These are phyloP conservation scores for Sus scrofa DNA, from an alignment of 2,113 vertebrate genomes.

Conservation along the genomic window DNA sequence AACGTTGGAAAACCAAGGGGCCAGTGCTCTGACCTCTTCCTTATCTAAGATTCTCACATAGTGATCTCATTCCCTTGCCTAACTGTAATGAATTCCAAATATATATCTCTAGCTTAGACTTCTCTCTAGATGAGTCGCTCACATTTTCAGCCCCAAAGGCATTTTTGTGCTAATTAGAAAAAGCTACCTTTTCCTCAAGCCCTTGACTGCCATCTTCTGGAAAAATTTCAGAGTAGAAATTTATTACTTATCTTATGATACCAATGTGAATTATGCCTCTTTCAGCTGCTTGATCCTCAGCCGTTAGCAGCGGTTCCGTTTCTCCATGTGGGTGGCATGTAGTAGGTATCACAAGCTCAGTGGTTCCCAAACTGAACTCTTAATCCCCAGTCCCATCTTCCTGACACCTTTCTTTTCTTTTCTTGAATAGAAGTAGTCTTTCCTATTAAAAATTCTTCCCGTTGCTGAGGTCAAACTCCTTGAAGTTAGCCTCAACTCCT, in stretches of 20 bases:
- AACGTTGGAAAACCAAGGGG: background rate
- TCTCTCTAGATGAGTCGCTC: background rate
- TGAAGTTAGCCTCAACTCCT: background rate
- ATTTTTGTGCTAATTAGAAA: slow-evolving; percentile 42
- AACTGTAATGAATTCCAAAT: slow-evolving; percentile 1
- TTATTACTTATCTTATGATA: background rate
- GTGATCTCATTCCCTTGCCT: background rate
- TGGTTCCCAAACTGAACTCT: background rate
- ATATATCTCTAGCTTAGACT: background rate
- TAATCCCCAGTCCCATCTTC: background rate
- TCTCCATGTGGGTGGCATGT: accelerated
- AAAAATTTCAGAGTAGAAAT: background rate
- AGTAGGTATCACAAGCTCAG: background rate
- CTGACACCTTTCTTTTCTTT: background rate
- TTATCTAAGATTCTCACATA: background rate
- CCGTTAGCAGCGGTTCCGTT: background rate
- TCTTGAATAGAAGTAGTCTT: background rate
- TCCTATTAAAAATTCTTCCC: background rate
- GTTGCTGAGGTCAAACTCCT: background rate
- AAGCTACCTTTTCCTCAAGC: slow-evolving; percentile 40
- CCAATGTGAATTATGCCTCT: background rate
- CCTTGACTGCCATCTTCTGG: slow-evolving; percentile 74
- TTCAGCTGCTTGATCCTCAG: background rate
- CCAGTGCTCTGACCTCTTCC: background rate
- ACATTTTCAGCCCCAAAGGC: background rate